Evolutionary conservation across 2,113 vertebrate genomes (phyloP).

Genomic region (Dissostichus mawsoni): DNA sequence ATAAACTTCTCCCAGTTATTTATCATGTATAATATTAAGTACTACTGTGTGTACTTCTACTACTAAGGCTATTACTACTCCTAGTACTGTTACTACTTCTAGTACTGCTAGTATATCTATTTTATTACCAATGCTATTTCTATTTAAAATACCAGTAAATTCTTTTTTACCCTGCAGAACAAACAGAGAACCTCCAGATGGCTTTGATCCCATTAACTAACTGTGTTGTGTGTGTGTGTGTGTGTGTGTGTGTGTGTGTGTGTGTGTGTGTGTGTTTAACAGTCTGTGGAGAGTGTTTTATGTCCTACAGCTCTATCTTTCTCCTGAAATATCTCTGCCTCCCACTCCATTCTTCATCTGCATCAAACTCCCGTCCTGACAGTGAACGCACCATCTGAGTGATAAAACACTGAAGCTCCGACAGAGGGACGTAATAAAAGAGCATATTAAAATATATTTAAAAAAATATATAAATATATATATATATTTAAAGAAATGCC

Average conservation of each 20-base stretch:
- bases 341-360: conserved; percentile 3
- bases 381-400: conserved; percentile 20
- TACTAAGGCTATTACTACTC: neutral
- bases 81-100: neutral
- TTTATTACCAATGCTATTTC: conserved; percentile 1
- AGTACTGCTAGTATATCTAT: neutral
- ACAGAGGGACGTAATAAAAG: neutral
- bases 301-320: conserved; percentile 46
- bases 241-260: conserved; percentile 8
- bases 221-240: conserved; percentile 4
- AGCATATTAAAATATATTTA: no score
- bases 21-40: conserved; percentile 1
- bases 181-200: conserved; percentile 55
- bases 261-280: conserved; percentile 31
- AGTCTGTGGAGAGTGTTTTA: conserved; percentile 48
- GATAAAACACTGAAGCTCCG: conserved; percentile 23
- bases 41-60: no score
- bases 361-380: conserved; percentile 37
- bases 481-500: no score
- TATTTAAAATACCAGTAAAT: conserved; percentile 35
- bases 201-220: conserved; percentile 49
- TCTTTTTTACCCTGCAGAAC: conserved; percentile 2
- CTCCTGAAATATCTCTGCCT: conserved; percentile 45
- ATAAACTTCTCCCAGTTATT: neutral
- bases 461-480: no score